These are phyloP conservation scores for Periparus ater DNA, from an alignment of 2,797 vertebrate genomes.

Conservation along the genomic window DNA sequence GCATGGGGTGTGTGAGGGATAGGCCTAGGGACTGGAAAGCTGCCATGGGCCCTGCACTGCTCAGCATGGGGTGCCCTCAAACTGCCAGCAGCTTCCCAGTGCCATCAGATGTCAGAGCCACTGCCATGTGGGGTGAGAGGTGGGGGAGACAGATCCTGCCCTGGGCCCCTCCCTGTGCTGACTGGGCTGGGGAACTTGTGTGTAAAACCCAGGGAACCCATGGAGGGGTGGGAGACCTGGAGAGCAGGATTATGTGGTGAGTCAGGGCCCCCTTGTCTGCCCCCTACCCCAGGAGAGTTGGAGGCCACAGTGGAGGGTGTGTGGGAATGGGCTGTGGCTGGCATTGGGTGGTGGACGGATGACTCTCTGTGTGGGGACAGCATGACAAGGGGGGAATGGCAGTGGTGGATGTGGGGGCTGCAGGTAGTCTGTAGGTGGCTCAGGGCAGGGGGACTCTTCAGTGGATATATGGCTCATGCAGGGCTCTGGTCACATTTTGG, in stretches of 20 bases:
- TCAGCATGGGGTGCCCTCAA: not conserved
- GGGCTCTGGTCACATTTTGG: not conserved
- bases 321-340: not conserved
- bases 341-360: not conserved
- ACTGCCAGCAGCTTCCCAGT: not conserved
- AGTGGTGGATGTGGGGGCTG: not conserved
- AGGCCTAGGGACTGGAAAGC: too few species aligned
- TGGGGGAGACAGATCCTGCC: not conserved
- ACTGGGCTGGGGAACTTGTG: not conserved
- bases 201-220: not conserved
- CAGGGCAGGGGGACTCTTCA: not conserved
- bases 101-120: not conserved
- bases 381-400: not conserved
- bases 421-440: not conserved
- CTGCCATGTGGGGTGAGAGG: not conserved
- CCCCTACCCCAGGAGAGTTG: fast-evolving
- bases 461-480: fast-evolving
- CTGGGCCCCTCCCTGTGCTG: not conserved
- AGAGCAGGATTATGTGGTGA: not conserved
- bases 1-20: not conserved
- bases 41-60: not conserved
- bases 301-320: not conserved
- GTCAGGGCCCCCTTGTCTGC: not conserved
- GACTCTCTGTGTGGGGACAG: fast-evolving
- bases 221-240: not conserved